Base-by-base conservation (phyloP, 2,797 vertebrate species). In the Lemur catta region DNA sequence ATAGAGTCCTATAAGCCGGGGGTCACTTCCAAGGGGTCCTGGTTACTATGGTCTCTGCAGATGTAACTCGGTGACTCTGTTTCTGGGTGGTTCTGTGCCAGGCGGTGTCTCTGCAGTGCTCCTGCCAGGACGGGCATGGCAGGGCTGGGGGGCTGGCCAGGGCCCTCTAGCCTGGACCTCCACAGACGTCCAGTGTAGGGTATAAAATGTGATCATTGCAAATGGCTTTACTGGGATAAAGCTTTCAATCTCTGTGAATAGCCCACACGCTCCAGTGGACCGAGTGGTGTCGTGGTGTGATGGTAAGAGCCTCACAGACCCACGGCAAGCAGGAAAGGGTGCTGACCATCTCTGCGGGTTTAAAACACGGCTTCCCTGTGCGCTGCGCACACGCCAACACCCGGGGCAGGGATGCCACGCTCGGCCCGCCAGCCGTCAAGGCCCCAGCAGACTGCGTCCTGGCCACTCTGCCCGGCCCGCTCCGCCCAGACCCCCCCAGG, bases 151-250 rank as follows among this genome's bases (percentile, higher is more conserved):
- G 46, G 50, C 26, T 5, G 20, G 33, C 26, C 6, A 11, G 9
- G 15, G 14, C 7, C 46, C 67, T 59, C 63, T 9, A 5, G 4
- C 15, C 33, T 12, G 33, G 38, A 18, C 6, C 35, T 85, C 79
- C 28, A 6, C 20, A 30, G 12, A 12, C 2, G 10, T 1, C n/a
- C 80, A 18, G 30, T 0, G 26, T 26, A 33, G 81, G 0, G 4
- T 6, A 1, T 9, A 12, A 10, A 28, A 0, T 0, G 28, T 3
- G 7, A 1, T 8, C 35, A 4, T 59, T 1, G 33, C n/a, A 14
- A 33, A 17, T 15, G n/a, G 13, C 41, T 24, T 80, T 22, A 2
- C 4, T 2, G 43, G 33, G 43, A 14, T 11, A 12, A 69, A 43
- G 43, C 55, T 71, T 38, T 17, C 0, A 13, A 18, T 30, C 35